Percentiles rank a stretch among this genome's conserved stretches.
Conservation (phyloP, 2,797 vertebrate genomes). For the Catharus ustulatus region DNA sequence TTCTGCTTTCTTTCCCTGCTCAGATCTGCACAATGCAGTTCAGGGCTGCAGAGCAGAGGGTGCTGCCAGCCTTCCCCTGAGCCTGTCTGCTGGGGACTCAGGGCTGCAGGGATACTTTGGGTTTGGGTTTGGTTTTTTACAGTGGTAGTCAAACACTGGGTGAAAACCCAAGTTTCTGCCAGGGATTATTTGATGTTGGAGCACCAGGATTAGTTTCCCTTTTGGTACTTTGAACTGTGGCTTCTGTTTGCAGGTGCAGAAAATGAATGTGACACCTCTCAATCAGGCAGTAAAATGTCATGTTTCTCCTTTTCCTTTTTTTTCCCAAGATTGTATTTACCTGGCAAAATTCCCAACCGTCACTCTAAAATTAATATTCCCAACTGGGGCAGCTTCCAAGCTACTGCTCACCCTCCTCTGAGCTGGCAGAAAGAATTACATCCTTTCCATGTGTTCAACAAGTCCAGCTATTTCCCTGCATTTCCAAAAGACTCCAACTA, state of each 20-base stretch:
- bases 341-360: background rate
- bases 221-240: background rate
- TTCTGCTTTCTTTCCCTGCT: background rate
- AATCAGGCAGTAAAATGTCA: background rate
- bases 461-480: slow-evolving; percentile 67
- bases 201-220: background rate
- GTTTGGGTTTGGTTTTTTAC: background rate
- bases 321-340: background rate
- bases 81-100: accelerated
- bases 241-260: background rate
- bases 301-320: background rate
- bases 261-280: background rate
- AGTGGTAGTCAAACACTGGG: background rate
- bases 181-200: background rate
- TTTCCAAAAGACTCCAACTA: slow-evolving; percentile 69
- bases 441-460: slow-evolving; percentile 51
- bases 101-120: background rate
- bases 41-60: background rate
- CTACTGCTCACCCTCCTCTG: slow-evolving; percentile 8
- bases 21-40: too few species aligned
- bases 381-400: slow-evolving; percentile 25
- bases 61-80: background rate
- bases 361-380: slow-evolving; percentile 21
- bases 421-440: slow-evolving; percentile 60
- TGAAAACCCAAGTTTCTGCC: background rate